phyloP scores from a whole-genome alignment of 1,140 invertebrate species.

The Lordiphosa stackelbergi region DNA sequence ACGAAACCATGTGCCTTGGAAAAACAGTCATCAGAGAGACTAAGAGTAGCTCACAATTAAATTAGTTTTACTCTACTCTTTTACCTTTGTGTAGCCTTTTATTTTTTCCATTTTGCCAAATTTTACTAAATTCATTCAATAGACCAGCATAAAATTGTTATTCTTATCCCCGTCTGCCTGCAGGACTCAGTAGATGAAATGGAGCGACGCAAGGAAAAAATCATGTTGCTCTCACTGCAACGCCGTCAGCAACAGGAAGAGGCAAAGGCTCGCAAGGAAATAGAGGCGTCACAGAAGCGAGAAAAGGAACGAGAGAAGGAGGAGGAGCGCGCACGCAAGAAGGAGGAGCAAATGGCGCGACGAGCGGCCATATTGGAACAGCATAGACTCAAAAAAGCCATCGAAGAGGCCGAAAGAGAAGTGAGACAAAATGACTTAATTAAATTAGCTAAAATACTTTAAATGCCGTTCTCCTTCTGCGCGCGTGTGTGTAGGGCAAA shows the following conservation, averaged over 20 bases:
- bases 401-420: constrained; percentile 93
- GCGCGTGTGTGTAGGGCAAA: constrained; percentile 81
- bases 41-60: too few species aligned
- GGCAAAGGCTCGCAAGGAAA: constrained; percentile 88
- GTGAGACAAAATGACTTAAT: constrained; percentile 76
- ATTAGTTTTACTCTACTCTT: too few species aligned
- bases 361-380: constrained; percentile 93
- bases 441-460: not conserved
- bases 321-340: constrained; percentile 90
- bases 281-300: constrained; percentile 86
- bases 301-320: constrained; percentile 90
- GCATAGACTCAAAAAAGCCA: constrained; percentile 95
- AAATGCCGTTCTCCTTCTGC: not conserved
- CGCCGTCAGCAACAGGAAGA: constrained; percentile 93
- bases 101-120: too few species aligned
- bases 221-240: constrained; percentile 91
- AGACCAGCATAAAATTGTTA: too few species aligned
- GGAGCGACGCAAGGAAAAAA: constrained; percentile 92
- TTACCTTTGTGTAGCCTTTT: too few species aligned
- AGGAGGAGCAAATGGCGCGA: constrained; percentile 92
- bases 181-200: constrained; percentile 88
- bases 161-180: too few species aligned
- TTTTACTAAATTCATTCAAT: too few species aligned
- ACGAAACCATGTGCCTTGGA: too few species aligned
- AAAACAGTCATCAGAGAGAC: too few species aligned